Evolutionary conservation across 2,797 vertebrate species (phyloP).

Genomic region (Numenius phaeopus): DNA sequence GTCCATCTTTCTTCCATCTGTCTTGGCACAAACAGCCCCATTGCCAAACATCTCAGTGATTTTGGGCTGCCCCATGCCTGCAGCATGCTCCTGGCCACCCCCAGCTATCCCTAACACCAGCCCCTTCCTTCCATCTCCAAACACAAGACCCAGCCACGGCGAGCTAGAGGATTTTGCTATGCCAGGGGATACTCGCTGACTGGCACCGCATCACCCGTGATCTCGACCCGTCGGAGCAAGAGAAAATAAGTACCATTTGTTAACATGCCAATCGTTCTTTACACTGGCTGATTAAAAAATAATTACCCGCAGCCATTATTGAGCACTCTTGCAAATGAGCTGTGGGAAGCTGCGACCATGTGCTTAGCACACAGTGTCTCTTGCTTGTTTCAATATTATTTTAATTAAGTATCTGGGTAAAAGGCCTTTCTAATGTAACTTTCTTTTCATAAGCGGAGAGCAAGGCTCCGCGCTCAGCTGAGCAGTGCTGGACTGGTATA

Average conservation of each 20-base stretch:
- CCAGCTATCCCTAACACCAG: neutral
- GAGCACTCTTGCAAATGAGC: slow-evolving; percentile 72
- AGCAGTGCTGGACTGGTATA: accelerated
- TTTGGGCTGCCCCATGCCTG: accelerated
- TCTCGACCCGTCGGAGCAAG: neutral
- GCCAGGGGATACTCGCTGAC: neutral
- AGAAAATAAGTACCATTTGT: slow-evolving; percentile 71
- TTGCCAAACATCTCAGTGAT: neutral
- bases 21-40: neutral
- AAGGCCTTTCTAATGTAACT: slow-evolving; percentile 64
- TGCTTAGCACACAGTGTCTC: slow-evolving; percentile 40
- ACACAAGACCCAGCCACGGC: neutral
- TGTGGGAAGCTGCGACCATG: slow-evolving; percentile 58
- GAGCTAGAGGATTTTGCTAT: neutral
- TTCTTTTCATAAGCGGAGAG: slow-evolving; percentile 26
- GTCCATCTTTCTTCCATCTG: neutral
- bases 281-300: slow-evolving; percentile 76
- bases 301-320: slow-evolving; percentile 70
- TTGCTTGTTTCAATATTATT: slow-evolving; percentile 68
- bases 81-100: neutral
- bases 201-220: neutral
- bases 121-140: neutral
- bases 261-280: slow-evolving; percentile 70
- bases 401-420: slow-evolving; percentile 74
- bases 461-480: neutral